Percentiles rank a stretch among this genome's conserved stretches.
These are phyloP conservation scores for Melopsittacus undulatus DNA, from an alignment of 2,797 vertebrate species.

Conservation along the genomic window DNA sequence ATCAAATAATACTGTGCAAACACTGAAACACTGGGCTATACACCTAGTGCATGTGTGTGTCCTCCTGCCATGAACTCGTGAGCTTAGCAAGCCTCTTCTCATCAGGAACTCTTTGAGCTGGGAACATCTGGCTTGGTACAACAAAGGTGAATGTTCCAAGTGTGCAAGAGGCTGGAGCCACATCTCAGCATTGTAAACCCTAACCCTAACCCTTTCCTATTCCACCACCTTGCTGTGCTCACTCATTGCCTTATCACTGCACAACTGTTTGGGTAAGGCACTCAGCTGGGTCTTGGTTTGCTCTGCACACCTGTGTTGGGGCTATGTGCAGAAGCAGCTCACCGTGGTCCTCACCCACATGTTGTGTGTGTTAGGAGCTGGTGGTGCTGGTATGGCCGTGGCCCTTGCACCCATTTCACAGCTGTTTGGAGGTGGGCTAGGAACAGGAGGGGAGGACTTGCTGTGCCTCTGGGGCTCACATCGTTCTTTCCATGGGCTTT, in stretches of 20 bases:
- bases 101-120: background rate
- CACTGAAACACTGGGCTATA: background rate
- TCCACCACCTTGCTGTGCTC: background rate
- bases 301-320: background rate
- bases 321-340: background rate
- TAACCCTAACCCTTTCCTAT: background rate
- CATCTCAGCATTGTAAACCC: background rate
- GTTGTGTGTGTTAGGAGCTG: no score
- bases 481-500: background rate
- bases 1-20: background rate
- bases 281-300: background rate
- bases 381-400: background rate
- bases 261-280: background rate
- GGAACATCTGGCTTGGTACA: background rate
- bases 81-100: background rate
- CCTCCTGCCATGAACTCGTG: background rate
- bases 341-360: rapidly evolving
- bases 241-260: background rate
- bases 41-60: rapidly evolving
- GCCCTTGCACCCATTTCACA: background rate
- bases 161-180: background rate
- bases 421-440: background rate
- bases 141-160: background rate
- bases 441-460: background rate
- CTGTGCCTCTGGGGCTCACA: background rate